Evolutionary conservation across 2,797 vertebrate species (phyloP).

Genomic region (Champsocephalus gunnari): DNA sequence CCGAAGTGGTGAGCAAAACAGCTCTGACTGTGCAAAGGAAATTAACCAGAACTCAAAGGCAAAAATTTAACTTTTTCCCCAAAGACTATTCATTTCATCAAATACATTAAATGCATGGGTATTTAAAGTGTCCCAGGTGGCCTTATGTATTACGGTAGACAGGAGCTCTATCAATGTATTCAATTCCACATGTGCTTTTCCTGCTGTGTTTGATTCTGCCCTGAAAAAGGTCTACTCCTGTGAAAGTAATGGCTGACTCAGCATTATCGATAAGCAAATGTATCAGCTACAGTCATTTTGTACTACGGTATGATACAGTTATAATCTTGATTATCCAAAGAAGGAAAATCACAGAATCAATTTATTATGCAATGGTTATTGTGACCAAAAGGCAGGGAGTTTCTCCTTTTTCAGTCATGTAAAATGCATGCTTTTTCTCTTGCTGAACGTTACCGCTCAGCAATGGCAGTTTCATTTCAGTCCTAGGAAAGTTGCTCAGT

Average conservation of each 20-base stretch:
- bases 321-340: background rate
- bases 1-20: background rate
- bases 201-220: background rate
- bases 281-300: background rate
- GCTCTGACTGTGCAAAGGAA: background rate
- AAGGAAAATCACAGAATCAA: too few relatives aligned
- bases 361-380: too few relatives aligned
- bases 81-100: background rate
- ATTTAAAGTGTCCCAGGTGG: too few relatives aligned
- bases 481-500: too few relatives aligned
- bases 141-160: too few relatives aligned
- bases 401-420: too few relatives aligned
- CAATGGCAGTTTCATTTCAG: too few relatives aligned
- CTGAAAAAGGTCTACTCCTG: background rate
- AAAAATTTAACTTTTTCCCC: background rate
- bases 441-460: too few relatives aligned
- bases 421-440: too few relatives aligned
- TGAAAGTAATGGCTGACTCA: background rate
- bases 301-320: background rate
- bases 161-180: too few relatives aligned
- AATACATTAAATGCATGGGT: background rate
- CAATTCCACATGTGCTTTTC: background rate
- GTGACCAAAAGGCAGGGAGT: background rate
- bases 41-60: background rate
- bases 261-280: background rate